These are phyloP conservation scores for Caloenas nicobarica DNA, from an alignment of 2,113 vertebrate genomes.

Conservation along the genomic window DNA sequence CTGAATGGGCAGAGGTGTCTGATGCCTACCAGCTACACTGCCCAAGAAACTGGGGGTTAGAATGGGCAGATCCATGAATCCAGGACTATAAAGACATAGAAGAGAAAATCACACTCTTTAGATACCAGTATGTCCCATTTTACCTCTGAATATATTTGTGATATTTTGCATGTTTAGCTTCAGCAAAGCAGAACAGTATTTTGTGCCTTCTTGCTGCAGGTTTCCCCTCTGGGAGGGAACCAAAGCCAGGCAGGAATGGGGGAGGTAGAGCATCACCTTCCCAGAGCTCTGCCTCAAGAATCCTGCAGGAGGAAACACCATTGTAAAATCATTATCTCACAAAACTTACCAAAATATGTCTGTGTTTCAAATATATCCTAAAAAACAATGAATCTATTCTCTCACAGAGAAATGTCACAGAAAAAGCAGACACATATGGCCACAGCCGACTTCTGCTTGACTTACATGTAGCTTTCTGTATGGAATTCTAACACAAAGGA, in stretches of 20 bases:
- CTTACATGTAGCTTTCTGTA: not conserved
- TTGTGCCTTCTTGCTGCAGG: not conserved
- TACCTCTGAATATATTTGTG: not conserved
- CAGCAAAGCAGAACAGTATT: not conserved
- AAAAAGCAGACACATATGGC: not conserved
- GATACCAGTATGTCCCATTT: not conserved
- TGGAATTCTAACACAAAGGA: not conserved
- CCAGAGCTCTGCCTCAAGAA: not conserved
- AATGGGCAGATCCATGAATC: not conserved
- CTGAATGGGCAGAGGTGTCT: not conserved
- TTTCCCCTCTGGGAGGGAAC: not conserved
- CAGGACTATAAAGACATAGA: not conserved
- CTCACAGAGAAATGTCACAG: not conserved
- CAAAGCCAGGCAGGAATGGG: not conserved
- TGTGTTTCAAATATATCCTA: not conserved
- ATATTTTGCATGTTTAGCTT: not conserved
- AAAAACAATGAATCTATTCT: not conserved
- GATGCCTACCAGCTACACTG: not conserved
- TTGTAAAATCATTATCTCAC: not conserved
- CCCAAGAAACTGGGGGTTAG: not conserved
- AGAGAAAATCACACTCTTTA: not conserved
- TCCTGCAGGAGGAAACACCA: fast-evolving
- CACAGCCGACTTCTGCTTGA: not conserved
- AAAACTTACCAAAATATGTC: not conserved
- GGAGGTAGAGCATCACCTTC: not conserved